Percentiles rank a stretch among this genome's conserved stretches.
phyloP scores from a whole-genome alignment of 2,888 invertebrate genomes.

The Kryphioiulus occultus region DNA sequence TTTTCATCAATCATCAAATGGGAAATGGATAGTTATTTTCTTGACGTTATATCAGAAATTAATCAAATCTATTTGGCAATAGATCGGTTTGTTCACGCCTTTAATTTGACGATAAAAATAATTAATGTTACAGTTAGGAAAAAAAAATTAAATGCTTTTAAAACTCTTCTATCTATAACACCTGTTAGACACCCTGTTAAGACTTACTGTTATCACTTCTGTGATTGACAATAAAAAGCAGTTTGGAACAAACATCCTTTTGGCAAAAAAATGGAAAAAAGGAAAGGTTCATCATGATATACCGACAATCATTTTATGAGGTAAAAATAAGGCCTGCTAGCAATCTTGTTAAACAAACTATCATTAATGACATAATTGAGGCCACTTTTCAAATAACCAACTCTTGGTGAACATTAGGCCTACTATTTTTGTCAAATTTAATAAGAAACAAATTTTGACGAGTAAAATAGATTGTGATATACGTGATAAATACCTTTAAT shows the following conservation, averaged over 20 bases:
- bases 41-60: too few relatives aligned
- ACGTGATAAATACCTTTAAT: conserved; percentile 1
- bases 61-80: too few relatives aligned
- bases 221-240: background rate
- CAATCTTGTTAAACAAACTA: background rate
- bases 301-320: background rate
- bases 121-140: too few relatives aligned
- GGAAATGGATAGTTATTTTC: too few relatives aligned
- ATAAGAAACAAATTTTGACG: too few relatives aligned
- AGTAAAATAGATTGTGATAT: background rate
- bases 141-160: background rate
- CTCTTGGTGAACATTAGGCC: too few relatives aligned
- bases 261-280: background rate
- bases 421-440: too few relatives aligned
- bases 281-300: background rate
- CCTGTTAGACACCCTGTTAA: background rate
- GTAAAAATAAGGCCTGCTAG: background rate
- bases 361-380: background rate
- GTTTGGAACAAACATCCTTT: background rate
- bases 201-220: background rate
- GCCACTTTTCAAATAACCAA: background rate
- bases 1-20: too few relatives aligned
- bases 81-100: too few relatives aligned
- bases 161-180: background rate
- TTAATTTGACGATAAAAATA: too few relatives aligned